Base-by-base conservation (phyloP, 2,113 vertebrate genomes). In the Empidonax traillii region DNA sequence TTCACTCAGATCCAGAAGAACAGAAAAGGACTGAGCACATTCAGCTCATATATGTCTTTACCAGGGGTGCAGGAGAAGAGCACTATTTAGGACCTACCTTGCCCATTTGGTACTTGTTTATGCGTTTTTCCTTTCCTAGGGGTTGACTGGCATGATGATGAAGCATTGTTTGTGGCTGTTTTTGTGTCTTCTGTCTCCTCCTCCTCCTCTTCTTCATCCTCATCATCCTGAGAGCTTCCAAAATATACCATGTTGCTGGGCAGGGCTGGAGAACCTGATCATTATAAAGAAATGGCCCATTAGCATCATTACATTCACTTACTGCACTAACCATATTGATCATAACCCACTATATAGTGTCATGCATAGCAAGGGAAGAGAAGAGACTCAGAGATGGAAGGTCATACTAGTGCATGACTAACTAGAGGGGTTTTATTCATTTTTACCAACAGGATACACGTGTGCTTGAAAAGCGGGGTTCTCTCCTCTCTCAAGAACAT, bases 221-320 rank as follows among this genome's bases (percentile, higher is more conserved):
- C 99, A 77, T 99, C 99, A 62, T 99, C 99, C 98, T 99, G 99
- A 98, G 99, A 99, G 97, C 99, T 99, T 97, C 99, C 99, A 22
- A 99, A 99, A 98, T 99, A 99, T 12, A 99, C 98, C 99, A 99
- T 99, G 98, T 98, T 99, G 98, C 97, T 99, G 98, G 99, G 99
- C 98, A 99, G 98, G 67, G 99, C 99, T 83, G 99, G 97, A 87
- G 99, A 99, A 98, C 99, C 99, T 99, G 89, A 61, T 39, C 37
- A 88, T 79, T 59, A 73, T 9, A 72, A 95, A 95, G 62, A 94
- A 46, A 90, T 6, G 17, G 20, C 33, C 93, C 80, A 81, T 96
- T 77, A 97, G 80, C 68, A 93, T 61, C 22, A 53, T 55, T 61
- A 68, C 39, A 65, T 80, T 90, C 65, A 78, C 78, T 76, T 35